Conservation (phyloP, 1,140 invertebrate species). For the Neuroterus valhalla region DNA sequence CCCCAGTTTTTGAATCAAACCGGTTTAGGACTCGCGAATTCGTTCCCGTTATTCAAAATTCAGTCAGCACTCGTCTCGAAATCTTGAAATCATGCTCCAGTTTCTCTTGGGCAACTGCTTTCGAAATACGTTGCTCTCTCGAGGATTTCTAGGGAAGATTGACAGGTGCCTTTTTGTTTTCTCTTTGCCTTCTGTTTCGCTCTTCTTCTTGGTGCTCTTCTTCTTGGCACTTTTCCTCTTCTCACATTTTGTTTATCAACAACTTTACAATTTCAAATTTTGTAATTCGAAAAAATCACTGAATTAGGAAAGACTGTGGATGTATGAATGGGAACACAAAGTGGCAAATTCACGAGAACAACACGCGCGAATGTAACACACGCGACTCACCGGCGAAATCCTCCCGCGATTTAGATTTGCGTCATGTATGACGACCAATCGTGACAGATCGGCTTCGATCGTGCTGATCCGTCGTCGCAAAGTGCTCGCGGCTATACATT, state of each 20-base stretch:
- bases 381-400: conserved; percentile 20
- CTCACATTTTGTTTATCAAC: too few relatives aligned
- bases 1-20: conserved; percentile 3
- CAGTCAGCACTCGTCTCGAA: not conserved
- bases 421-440: conserved; percentile 17
- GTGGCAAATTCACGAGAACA: conserved; percentile 11
- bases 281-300: not conserved
- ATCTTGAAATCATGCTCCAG: not conserved
- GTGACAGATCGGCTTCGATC: conserved; percentile 28
- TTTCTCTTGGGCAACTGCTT: not conserved
- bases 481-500: conserved; percentile 6
- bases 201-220: too few relatives aligned
- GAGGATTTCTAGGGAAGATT: not conserved
- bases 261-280: too few relatives aligned
- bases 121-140: not conserved
- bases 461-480: conserved; percentile 8
- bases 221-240: not conserved
- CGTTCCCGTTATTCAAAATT: not conserved
- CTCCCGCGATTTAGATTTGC: conserved; percentile 9
- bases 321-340: not conserved
- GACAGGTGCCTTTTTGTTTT: too few relatives aligned
- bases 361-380: conserved; percentile 28
- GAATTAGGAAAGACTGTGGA: not conserved
- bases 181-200: too few relatives aligned
- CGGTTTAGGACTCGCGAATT: not conserved